Evolutionary conservation across 2,888 invertebrate species (phyloP).

Genomic region (Conomelus anceps): DNA sequence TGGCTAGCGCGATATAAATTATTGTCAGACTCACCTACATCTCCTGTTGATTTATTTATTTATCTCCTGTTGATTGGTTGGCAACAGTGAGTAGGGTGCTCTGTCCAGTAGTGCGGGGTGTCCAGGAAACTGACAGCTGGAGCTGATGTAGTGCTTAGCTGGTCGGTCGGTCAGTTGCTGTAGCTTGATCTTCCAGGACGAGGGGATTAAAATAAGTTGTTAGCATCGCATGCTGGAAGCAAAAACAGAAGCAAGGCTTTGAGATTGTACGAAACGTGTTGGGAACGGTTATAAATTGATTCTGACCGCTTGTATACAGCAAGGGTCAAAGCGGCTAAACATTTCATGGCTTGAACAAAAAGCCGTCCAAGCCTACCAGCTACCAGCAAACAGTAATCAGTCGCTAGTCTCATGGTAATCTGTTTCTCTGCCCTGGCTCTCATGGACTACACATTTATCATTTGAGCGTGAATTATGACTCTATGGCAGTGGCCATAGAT

Average conservation of each 20-base stretch:
- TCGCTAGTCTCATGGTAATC: not conserved
- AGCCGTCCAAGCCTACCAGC: not conserved
- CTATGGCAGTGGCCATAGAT: no score
- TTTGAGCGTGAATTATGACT: no score
- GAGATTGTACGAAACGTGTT: not conserved
- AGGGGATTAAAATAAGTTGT: not conserved
- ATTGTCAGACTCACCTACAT: not conserved
- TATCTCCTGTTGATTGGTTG: not conserved
- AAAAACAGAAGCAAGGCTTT: not conserved
- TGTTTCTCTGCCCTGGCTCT: not conserved
- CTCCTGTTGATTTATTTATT: no score
- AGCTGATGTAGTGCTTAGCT: not conserved
- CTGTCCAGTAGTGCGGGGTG: not conserved
- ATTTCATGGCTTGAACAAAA: not conserved
- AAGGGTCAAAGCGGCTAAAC: not conserved
- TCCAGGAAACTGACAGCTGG: not conserved
- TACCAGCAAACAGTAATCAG: not conserved
- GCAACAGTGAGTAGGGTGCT: not conserved
- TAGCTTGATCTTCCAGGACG: not conserved
- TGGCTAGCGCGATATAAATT: not conserved
- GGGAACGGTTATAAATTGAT: not conserved
- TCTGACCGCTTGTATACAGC: not conserved
- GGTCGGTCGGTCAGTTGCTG: no score
- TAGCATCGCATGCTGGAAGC: not conserved
- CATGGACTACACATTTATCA: not conserved